These are phyloP conservation scores for Percina caprodes DNA, from an alignment of 2,113 vertebrate genomes.

Conservation along the genomic window DNA sequence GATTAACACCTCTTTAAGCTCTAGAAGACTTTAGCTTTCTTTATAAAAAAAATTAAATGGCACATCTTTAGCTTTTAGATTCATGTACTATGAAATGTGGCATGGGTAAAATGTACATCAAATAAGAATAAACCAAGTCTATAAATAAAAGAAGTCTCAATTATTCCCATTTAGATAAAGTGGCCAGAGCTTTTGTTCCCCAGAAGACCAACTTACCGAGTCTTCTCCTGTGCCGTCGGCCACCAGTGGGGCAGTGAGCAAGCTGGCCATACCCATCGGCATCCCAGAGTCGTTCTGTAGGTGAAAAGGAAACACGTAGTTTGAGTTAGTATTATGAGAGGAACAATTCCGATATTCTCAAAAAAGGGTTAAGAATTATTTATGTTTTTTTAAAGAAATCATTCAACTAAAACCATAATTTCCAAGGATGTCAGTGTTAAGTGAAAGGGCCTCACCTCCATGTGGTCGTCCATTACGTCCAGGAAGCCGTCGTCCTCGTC, in stretches of 20 bases:
- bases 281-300: conserved; percentile 83
- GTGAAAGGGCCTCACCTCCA: conserved; percentile 69
- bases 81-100: not conserved
- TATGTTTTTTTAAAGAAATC: not conserved
- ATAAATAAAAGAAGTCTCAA: no score
- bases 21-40: no score
- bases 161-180: no score
- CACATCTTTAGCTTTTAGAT: not conserved
- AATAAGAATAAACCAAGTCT: no score
- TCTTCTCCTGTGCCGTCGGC: conserved; percentile 70
- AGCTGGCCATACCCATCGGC: conserved; percentile 86
- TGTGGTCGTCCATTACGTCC: conserved; percentile 88
- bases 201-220: conserved; percentile 75
- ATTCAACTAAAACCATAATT: not conserved
- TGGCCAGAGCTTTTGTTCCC: not conserved
- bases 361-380: not conserved
- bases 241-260: conserved; percentile 94
- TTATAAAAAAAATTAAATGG: no score
- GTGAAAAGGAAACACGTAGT: not conserved
- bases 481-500: conserved; percentile 95
- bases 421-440: rapidly evolving
- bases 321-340: not conserved
- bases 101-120: no score
- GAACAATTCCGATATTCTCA: not conserved
- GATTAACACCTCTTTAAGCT: not conserved